These are phyloP conservation scores for Neopipo cinnamomea DNA, from an alignment of 2,113 vertebrate species.

Conservation along the genomic window DNA sequence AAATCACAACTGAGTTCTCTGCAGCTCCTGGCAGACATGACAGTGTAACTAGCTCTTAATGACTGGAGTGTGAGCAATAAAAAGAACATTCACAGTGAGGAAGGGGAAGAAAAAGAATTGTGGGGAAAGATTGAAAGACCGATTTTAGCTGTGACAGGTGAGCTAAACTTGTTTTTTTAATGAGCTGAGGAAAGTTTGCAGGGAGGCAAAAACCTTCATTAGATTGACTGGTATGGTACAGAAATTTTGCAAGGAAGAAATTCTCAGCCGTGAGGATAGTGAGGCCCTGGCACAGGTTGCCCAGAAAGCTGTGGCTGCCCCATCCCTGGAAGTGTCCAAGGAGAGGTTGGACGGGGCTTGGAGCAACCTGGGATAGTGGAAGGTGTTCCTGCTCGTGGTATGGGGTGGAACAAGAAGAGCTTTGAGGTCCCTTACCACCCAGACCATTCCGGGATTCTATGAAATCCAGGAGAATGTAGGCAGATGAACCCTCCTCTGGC, in stretches of 20 bases:
- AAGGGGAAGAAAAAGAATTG: neutral
- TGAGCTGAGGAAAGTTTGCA: neutral
- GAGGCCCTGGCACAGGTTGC: neutral
- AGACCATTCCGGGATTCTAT: neutral
- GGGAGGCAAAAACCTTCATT: neutral
- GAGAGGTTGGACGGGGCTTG: rapidly evolving
- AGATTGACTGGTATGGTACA: neutral
- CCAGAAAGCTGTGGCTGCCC: neutral
- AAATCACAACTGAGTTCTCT: neutral
- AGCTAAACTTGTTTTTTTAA: neutral
- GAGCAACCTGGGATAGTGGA: neutral
- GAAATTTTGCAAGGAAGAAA: neutral
- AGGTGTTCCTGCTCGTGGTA: rapidly evolving
- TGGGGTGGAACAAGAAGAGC: neutral
- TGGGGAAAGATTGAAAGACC: neutral
- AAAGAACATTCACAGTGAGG: neutral
- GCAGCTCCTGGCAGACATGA: neutral
- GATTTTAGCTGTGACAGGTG: neutral
- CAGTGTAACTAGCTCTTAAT: neutral
- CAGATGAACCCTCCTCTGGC: neutral
- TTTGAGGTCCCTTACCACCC: neutral
- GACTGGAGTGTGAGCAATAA: neutral
- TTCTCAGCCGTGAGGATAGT: neutral
- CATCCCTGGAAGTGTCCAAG: neutral
- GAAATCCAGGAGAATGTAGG: neutral